Evolutionary conservation across 2,888 invertebrate genomes (phyloP).

Genomic region (Philonicus albiceps): DNA sequence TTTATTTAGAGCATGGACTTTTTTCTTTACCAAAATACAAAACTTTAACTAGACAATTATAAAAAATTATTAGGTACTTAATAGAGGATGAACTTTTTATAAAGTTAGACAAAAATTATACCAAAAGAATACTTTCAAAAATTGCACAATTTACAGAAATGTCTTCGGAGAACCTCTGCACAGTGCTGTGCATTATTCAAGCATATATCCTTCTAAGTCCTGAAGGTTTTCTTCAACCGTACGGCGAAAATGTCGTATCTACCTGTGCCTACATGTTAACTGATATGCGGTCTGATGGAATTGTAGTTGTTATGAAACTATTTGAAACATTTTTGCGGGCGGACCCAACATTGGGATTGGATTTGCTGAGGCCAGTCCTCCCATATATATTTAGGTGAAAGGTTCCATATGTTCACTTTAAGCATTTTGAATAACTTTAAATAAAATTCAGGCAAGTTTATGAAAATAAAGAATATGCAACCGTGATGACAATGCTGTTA

Average conservation of each 20-base stretch:
- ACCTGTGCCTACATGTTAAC: conserved; percentile 76
- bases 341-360: conserved; percentile 75
- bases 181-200: conserved; percentile 81
- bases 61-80: too few species aligned
- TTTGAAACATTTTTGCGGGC: conserved; percentile 80
- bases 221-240: conserved; percentile 76
- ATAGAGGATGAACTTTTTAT: too few species aligned
- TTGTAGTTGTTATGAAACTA: conserved; percentile 76
- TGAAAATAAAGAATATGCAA: conserved; percentile 74
- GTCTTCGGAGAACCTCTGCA: conserved; percentile 81
- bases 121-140: neutral
- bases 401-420: neutral
- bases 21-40: neutral
- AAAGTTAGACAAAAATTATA: too few species aligned
- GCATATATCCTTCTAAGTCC: conserved; percentile 83
- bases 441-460: conserved; percentile 68
- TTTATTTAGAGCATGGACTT: neutral
- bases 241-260: conserved; percentile 75
- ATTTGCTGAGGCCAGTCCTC: conserved; percentile 72
- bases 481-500: conserved; percentile 80
- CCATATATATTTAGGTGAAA: conserved; percentile 67
- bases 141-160: conserved; percentile 68
- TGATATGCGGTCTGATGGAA: conserved; percentile 79
- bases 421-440: neutral
- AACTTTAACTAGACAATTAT: neutral